Evolutionary conservation across 2,797 vertebrate genomes (phyloP), one percentile per base, ranked within the genome.

Genomic region (Valencia hispanica): DNA sequence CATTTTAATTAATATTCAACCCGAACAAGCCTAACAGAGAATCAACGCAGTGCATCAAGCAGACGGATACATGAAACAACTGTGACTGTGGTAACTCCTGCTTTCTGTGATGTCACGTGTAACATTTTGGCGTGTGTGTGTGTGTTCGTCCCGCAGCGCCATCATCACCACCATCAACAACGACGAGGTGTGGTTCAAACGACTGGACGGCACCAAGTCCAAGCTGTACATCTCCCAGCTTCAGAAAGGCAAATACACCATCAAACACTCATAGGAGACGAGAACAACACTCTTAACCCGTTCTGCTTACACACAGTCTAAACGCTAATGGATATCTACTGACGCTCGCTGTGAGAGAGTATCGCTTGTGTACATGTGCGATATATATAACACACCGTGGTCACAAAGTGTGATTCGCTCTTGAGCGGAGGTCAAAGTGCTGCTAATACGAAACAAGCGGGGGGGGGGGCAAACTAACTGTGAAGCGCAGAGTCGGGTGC

Each of bases 161-260:
- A 90, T 97, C 95, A 99, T 99, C 95, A 99, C 98, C 91, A 98
- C 97, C 83, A 96, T 99, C 95, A 99, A 98, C 96, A 97, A 97
- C 43, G 98, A 99, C 84, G 98, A 99, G 95, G 97, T 99, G 87
- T 99, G 97, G 97, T 99, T 98, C 96, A 99, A 99, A 88, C 97
- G 98, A 27, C 94, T 97, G 74, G 98, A 99, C 84, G 97, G 98
- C 93, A 99, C 96, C 96, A 99, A 99, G 93, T 99, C 98, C 47
- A 99, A 99, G 94, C 96, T 99, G 57, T 99, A 99, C 93, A 96
- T 99, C 96, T 98, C 98, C 84, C 98, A 99, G 93, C 96, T 99
- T 87, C 98, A 97, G 94, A 99, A 99, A 96, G 98, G 98, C 95
- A 99, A 99, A 97, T 99, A 99, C 87, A 97, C 97, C 79, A 99